These are phyloP conservation scores for Mythimna ferrago DNA, from an alignment of 2,888 invertebrate species.

Conservation along the genomic window DNA sequence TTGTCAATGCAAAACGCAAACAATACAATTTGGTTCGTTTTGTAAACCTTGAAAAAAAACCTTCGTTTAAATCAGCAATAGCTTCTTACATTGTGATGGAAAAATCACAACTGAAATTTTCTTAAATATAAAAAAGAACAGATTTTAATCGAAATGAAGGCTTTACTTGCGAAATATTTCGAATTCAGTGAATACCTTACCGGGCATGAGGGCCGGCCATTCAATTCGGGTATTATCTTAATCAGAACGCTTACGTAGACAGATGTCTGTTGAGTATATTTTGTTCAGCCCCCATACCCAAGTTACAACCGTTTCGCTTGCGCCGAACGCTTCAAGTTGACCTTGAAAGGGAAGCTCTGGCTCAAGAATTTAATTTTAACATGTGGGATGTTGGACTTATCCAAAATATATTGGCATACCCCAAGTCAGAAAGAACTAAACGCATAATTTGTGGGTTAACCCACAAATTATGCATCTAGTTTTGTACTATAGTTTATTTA, in stretches of 20 bases:
- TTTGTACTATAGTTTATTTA: no score
- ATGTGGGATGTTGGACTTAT: no score
- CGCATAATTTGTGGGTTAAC: no score
- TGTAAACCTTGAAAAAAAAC: background rate
- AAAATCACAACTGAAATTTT: conserved; percentile 21
- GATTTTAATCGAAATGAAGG: conserved; percentile 10
- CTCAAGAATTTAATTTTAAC: no score
- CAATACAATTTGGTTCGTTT: conserved; percentile 14
- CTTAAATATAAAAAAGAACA: conserved; percentile 5
- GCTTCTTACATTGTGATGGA: conserved; percentile 8
- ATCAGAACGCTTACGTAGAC: background rate
- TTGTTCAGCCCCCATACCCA: no score
- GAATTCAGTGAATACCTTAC: background rate
- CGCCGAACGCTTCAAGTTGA: no score
- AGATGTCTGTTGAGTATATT: no score
- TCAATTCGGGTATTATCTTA: conserved; percentile 7
- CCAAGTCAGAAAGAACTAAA: no score
- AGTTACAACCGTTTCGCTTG: no score
- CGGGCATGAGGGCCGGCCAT: background rate
- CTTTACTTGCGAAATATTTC: conserved; percentile 7
- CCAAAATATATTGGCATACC: no score
- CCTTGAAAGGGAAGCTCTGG: no score
- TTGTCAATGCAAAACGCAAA: conserved; percentile 9
- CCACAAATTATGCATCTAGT: no score
- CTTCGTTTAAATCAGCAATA: conserved; percentile 10